Percentiles rank a stretch among this genome's conserved stretches.
These are phyloP conservation scores for Scomberomorus guttatus DNA, from an alignment of 2,797 vertebrate genomes.

Conservation along the genomic window DNA sequence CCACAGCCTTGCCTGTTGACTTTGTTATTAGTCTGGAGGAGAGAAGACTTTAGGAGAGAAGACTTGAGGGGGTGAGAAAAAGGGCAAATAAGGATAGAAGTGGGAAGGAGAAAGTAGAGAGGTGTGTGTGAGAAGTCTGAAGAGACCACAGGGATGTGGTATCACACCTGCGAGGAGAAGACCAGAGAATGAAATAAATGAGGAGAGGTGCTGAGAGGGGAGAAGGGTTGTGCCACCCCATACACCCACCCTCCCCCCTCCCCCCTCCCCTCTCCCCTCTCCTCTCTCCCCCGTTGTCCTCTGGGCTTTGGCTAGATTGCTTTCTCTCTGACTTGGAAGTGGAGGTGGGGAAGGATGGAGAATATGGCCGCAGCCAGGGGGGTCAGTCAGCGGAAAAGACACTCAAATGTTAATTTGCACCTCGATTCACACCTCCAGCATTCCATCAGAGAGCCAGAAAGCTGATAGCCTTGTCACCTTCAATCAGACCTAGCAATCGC, in stretches of 20 bases:
- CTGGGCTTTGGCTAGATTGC: conserved; percentile 67
- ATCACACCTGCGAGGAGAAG: conserved; percentile 53
- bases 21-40: conserved; percentile 36
- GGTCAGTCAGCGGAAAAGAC: conserved; percentile 31
- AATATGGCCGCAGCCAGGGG: conserved; percentile 17
- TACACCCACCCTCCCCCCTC: too few relatives aligned
- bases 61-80: conserved; percentile 39
- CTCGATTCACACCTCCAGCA: conserved; percentile 64
- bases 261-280: conserved; percentile 3
- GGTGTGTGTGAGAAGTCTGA: conserved; percentile 25
- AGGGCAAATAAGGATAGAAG: conserved; percentile 30
- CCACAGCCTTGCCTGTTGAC: conserved; percentile 26
- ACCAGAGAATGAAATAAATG: conserved; percentile 58
- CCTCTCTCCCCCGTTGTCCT: conserved; percentile 52
- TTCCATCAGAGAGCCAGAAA: conserved; percentile 57
- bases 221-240: conserved; percentile 29
- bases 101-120: conserved; percentile 31
- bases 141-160: conserved; percentile 38
- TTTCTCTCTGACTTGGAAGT: conserved; percentile 50
- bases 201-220: conserved; percentile 55
- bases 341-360: conserved; percentile 29
- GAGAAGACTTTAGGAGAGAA: conserved; percentile 7
- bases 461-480: conserved; percentile 53
- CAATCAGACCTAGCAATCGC: conserved; percentile 49
- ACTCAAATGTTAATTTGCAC: conserved; percentile 69